Conservation (phyloP, 2,797 vertebrate species). For the Choloepus didactylus region DNA sequence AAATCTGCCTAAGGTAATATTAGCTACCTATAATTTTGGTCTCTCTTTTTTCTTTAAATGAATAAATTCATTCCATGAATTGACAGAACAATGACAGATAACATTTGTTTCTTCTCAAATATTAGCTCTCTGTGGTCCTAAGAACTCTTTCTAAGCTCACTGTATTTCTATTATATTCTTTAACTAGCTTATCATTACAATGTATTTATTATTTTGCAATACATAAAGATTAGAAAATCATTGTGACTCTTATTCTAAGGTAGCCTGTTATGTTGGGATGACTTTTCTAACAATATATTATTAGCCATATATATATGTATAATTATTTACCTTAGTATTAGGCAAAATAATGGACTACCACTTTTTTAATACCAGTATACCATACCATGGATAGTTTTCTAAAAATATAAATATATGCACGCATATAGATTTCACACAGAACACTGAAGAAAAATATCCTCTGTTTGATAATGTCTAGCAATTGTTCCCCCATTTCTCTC, state of each 20-base stretch:
- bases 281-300: neutral
- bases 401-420: neutral
- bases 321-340: conserved; percentile 52
- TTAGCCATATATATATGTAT: neutral
- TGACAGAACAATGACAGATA: neutral
- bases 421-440: neutral
- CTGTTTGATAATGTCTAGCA: neutral
- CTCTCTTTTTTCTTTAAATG: neutral
- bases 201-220: neutral
- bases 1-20: neutral
- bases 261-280: neutral
- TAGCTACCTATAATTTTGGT: neutral
- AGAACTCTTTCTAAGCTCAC: neutral
- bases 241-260: neutral
- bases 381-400: neutral
- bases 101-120: neutral
- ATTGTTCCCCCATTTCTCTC: conserved; percentile 60
- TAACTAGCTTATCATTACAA: neutral
- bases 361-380: neutral
- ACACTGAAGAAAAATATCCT: conserved; percentile 41
- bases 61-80: neutral
- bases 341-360: neutral
- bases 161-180: neutral
- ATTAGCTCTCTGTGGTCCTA: neutral
- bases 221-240: conserved; percentile 11